A percentile compares a stretch with the other conserved stretches of the same genome.
Conservation (phyloP, 2,797 vertebrate genomes). For the Selene dorsalis region DNA sequence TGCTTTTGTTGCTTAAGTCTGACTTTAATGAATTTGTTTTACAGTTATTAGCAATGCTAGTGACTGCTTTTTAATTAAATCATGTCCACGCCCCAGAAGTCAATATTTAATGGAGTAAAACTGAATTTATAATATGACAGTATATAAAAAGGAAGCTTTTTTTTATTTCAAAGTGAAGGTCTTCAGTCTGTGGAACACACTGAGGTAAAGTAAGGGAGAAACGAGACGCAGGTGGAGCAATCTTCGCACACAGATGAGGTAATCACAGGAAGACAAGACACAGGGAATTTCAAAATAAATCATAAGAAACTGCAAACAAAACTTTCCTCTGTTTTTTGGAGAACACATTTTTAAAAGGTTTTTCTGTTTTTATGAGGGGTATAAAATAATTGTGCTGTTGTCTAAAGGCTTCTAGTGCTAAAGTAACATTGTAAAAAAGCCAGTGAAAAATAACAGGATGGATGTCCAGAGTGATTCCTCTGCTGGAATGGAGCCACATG, state of each 20-base stretch:
- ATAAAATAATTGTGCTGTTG: not conserved
- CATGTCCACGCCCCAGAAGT: not conserved
- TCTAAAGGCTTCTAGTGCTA: not conserved
- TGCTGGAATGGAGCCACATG: not conserved
- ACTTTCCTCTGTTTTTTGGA: too few species aligned
- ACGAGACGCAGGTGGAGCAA: too few species aligned
- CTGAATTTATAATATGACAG: not conserved
- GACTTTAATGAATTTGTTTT: too few species aligned
- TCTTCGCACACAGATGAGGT: too few species aligned
- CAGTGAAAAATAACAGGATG: not conserved
- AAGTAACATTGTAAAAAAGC: not conserved
- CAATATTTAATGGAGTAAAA: not conserved
- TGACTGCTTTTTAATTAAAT: not conserved
- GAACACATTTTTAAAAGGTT: not conserved
- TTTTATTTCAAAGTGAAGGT: not conserved
- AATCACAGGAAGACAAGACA: too few species aligned
- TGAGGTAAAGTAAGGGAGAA: too few species aligned
- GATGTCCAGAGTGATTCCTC: not conserved
- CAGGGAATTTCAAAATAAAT: too few species aligned
- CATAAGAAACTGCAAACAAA: too few species aligned
- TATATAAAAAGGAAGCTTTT: not conserved
- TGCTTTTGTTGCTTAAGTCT: too few species aligned
- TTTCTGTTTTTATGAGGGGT: not conserved
- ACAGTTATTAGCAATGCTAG: too few species aligned
- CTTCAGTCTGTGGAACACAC: too few species aligned